Evolutionary conservation across 2,888 invertebrate genomes (phyloP).

Genomic region (Cosmorhoe ocellata): DNA sequence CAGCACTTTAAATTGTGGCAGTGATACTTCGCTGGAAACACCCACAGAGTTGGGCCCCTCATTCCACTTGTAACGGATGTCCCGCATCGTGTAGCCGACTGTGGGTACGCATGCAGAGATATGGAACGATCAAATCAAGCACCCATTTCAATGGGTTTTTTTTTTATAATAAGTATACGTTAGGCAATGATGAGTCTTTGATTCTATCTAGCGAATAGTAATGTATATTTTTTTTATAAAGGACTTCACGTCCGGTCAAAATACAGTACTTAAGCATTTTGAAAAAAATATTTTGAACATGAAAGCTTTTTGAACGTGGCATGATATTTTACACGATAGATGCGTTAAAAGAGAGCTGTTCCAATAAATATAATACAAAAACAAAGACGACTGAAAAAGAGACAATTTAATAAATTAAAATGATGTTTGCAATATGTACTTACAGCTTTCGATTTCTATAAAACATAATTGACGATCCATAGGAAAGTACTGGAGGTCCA

Average conservation of each 20-base stretch:
- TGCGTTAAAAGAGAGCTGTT: not conserved
- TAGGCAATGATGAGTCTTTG: conserved; percentile 24
- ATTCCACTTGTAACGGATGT: conserved; percentile 98
- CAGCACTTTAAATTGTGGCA: conserved; percentile 98
- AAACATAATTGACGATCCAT: conserved; percentile 98
- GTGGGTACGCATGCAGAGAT: conserved; percentile 76
- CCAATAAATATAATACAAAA: too few species aligned
- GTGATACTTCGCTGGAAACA: conserved; percentile 95
- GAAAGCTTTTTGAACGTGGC: too few species aligned
- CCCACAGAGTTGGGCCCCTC: conserved; percentile 96
- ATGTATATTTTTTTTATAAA: too few species aligned
- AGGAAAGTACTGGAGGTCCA: conserved; percentile 97
- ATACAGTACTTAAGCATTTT: too few species aligned
- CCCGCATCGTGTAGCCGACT: conserved; percentile 99
- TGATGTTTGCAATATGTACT: conserved; percentile 74
- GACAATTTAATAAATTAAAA: not conserved
- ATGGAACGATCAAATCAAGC: conserved; percentile 75
- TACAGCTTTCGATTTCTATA: conserved; percentile 98
- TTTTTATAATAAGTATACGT: too few species aligned
- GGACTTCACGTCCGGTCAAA: too few species aligned
- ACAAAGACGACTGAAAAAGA: not conserved
- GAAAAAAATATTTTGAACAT: too few species aligned
- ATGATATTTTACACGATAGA: not conserved
- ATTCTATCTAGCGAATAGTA: too few species aligned
- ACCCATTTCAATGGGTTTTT: conserved; percentile 81